Percentiles rank a stretch among this genome's conserved stretches.
Evolutionary conservation across 2,113 vertebrate genomes (phyloP).

Genomic region (Nannobrachium achirus): DNA sequence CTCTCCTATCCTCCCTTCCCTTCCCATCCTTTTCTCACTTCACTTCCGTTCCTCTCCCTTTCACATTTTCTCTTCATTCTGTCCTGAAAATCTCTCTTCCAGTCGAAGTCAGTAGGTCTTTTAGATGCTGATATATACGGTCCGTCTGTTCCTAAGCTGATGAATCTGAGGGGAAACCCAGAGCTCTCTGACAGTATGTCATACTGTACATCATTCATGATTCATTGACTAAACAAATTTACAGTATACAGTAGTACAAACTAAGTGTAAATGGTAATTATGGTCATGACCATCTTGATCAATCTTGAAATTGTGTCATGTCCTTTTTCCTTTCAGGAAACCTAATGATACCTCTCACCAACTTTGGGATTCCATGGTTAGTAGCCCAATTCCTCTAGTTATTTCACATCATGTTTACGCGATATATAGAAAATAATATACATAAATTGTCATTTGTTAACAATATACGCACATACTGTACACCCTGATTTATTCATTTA

Average conservation of each 20-base stretch:
- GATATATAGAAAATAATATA: no score
- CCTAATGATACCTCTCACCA: conserved; percentile 92
- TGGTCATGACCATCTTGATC: background rate
- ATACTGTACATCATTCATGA: background rate
- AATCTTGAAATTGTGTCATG: conserved; percentile 24
- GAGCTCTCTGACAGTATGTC: conserved; percentile 89
- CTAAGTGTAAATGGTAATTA: background rate
- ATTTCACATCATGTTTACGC: background rate
- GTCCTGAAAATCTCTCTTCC: conserved; percentile 12
- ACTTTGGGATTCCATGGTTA: conserved; percentile 95
- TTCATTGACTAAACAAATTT: background rate
- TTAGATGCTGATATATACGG: conserved; percentile 95
- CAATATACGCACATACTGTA: no score
- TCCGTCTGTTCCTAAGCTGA: conserved; percentile 93
- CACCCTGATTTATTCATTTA: no score
- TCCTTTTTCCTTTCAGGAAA: conserved; percentile 82
- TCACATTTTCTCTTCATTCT: background rate
- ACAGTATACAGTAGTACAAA: background rate
- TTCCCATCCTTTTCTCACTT: background rate
- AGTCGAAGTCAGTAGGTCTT: conserved; percentile 89
- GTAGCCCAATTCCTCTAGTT: conserved; percentile 38
- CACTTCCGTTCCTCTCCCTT: background rate
- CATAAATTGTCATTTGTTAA: no score
- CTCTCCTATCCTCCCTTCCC: no score
- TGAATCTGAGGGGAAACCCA: conserved; percentile 95